Evolutionary conservation across 2,888 invertebrate species (phyloP), one percentile per base, ranked within the genome.

Genomic region (Vanessa cardui): DNA sequence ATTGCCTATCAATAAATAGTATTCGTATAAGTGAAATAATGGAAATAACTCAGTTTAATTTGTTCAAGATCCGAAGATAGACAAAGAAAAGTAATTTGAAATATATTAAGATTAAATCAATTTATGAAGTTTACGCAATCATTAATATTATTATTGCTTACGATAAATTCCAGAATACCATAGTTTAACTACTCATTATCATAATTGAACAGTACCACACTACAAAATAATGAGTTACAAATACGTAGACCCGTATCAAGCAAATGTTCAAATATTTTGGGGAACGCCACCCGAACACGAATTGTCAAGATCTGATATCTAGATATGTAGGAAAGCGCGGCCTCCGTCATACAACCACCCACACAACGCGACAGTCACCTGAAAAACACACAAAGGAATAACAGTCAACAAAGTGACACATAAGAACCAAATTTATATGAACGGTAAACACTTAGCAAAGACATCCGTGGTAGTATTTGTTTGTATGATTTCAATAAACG

Each of bases 401-500:
- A 59, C 26, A 7, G 52, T 31, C 62, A 21, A 52, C 63, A 56
- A 0, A 9, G 12, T 0, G 33, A n/a, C 9, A 2, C 9, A 49
- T 63, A 68, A 52, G 63, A 63, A 31, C 33, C 31, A 59, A 56
- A 61, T 59, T 67, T 0, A 47, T 44, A 26, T 68, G 21, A 45
- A 52, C 3, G 20, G 8, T 31, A 45, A 33, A 18, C 33, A 61
- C 12, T 69, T 54, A 69, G 58, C 60, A 62, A 58, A 39, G 58
- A 50, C 44, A 68, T 50, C 65, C 61, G 59, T 46, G 60, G 70
- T n/a, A 80, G 80, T 81, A 82, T 85, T 86, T 85, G 85, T 87
- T 83, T 84, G 79, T 85, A 87, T 84, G 83, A 88, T 90, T 89
- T 90, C 89, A 89, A 91, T 89, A 89, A 88, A 84, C 82, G 82